A percentile compares a stretch with the other conserved stretches of the same genome.
Conservation (phyloP, 2,113 vertebrate species). For the Caranx melampygus region DNA sequence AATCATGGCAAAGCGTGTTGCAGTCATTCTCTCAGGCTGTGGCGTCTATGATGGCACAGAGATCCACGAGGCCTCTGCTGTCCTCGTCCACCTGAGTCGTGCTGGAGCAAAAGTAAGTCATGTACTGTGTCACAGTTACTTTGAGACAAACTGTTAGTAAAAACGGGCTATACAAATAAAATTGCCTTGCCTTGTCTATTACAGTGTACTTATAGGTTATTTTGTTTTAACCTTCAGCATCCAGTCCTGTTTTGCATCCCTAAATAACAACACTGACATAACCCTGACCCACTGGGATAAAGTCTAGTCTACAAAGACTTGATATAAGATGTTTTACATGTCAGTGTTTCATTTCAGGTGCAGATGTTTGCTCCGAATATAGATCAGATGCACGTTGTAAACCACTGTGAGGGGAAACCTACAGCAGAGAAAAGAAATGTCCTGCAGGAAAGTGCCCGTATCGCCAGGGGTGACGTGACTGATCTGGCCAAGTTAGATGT, state of each 20-base stretch:
- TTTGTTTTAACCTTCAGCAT: neutral
- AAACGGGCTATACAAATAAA: no score
- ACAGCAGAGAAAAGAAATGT: conserved; percentile 90
- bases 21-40: conserved; percentile 88
- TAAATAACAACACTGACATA: neutral
- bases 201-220: neutral
- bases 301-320: neutral
- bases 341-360: conserved; percentile 76
- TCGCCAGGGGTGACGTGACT: conserved; percentile 91
- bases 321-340: neutral
- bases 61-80: conserved; percentile 88
- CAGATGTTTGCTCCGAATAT: conserved; percentile 92
- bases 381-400: conserved; percentile 94
- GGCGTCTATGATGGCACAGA: conserved; percentile 90
- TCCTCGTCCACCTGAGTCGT: conserved; percentile 89
- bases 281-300: neutral
- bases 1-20: conserved; percentile 86
- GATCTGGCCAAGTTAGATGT: conserved; percentile 86
- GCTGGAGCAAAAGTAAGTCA: conserved; percentile 87
- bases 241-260: neutral
- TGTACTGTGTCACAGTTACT: no score
- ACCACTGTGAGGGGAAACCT: conserved; percentile 92
- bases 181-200: no score
- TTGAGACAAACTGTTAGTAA: no score
- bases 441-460: conserved; percentile 93